These are phyloP conservation scores for Psittacula derbiana DNA, from an alignment of 2,797 vertebrate genomes.

Conservation along the genomic window DNA sequence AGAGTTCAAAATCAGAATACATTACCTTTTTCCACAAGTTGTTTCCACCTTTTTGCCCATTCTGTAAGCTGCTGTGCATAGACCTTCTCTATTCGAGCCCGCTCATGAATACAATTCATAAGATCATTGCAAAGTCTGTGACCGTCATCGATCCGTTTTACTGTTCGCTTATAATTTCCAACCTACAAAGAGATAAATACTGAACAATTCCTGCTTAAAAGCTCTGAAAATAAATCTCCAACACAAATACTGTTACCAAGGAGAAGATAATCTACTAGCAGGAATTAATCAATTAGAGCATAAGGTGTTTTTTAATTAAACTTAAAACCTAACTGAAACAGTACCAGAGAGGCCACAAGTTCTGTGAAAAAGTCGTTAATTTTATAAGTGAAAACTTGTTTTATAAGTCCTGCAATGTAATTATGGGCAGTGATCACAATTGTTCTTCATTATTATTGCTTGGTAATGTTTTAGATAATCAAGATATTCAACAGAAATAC, in stretches of 20 bases:
- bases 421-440: not conserved
- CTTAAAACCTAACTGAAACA: not conserved
- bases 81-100: conserved; percentile 92
- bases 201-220: not conserved
- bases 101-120: conserved; percentile 95
- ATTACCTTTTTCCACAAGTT: conserved; percentile 93
- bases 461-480: not conserved
- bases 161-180: conserved; percentile 95
- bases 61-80: conserved; percentile 96
- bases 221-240: not conserved
- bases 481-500: not conserved
- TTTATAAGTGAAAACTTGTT: not conserved
- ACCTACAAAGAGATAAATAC: conserved; percentile 75
- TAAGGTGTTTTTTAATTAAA: not conserved
- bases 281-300: not conserved
- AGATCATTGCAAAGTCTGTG: conserved; percentile 90
- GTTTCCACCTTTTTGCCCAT: conserved; percentile 95
- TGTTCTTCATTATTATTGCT: not conserved
- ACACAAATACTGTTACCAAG: not conserved
- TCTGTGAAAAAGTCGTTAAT: not conserved
- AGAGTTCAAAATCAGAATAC: not conserved
- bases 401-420: not conserved
- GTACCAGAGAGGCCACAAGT: not conserved
- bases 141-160: conserved; percentile 93
- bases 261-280: not conserved